Base-by-base conservation (phyloP, 2,797 vertebrate species). In the Galagoides demidoff region DNA sequence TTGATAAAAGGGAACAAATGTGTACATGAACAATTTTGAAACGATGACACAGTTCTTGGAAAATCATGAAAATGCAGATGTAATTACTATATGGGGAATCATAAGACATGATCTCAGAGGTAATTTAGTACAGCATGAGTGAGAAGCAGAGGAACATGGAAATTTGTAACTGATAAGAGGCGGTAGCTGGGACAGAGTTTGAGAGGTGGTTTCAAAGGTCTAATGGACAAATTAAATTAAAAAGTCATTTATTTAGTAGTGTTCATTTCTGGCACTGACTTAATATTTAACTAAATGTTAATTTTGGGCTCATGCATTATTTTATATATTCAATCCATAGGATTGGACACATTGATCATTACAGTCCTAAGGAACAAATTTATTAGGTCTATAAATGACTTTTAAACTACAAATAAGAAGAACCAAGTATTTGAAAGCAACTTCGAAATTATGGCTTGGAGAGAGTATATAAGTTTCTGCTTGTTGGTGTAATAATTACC, bases 391-490 rank as follows among this genome's bases (percentile, higher is more conserved):
- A 16, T 70, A 95, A 96, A 79, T 93, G 74, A 34, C 61, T 96
- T 95, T 90, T 85, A 92, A 95, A 88, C 52, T 85, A 59, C 74
- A 90, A 79, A 61, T 83, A 88, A 83, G 73, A 77, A 96, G 59
- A 88, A 91, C 17, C 52, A 95, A 95, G 84, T 84, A 97, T 95
- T 85, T 94, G 79, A 81, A 96, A 93, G 87, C 61, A 34, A 66
- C 34, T 64, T 17, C 7, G 49, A 64, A 70, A 68, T 45, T 39
- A 10, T 19, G n/a, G 10, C 31, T 89, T 94, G n/a, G 55, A 52
- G 49, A 73, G 31, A 52, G 49, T 70, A 29, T 52, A 6, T 89
- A 70, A 34, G 76, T 77, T 89, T 96, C 79, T 66, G n/a, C 90
- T 94, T 92, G 74, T 77, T 94, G 70, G 66, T 59, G 45, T 87